A percentile compares a stretch with the other conserved stretches of the same genome.
Evolutionary conservation across 2,888 invertebrate species (phyloP).

Genomic region (Aporophyla lueneburgensis): DNA sequence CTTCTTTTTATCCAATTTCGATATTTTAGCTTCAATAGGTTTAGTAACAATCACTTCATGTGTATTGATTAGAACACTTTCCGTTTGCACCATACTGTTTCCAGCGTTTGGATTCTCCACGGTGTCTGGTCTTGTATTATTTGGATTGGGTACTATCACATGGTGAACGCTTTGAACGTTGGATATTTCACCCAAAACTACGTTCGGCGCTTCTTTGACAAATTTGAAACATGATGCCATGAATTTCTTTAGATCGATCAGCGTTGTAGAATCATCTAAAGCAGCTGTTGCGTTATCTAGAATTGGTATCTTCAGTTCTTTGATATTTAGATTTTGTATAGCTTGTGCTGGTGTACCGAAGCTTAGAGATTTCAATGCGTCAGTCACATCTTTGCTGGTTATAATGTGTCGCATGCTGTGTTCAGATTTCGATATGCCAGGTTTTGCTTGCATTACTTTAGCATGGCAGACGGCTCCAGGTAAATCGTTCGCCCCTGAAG

Average conservation of each 20-base stretch:
- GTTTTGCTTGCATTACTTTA: slow-evolving; percentile 68
- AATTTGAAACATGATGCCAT: slow-evolving; percentile 85
- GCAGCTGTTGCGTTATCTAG: slow-evolving; percentile 66
- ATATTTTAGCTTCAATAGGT: slow-evolving; percentile 73
- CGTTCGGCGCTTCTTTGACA: slow-evolving; percentile 73
- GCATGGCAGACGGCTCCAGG: slow-evolving; percentile 79
- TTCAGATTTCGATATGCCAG: slow-evolving; percentile 86
- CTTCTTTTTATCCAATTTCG: slow-evolving; percentile 82
- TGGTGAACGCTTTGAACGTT: slow-evolving; percentile 73
- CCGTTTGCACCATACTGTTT: slow-evolving; percentile 70
- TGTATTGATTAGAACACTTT: slow-evolving; percentile 62
- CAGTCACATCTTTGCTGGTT: slow-evolving; percentile 82
- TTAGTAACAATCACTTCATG: slow-evolving; percentile 80
- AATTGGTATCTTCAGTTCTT: slow-evolving; percentile 79
- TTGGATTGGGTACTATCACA: slow-evolving; percentile 54
- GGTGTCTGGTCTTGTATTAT: slow-evolving; percentile 52
- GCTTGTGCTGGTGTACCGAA: slow-evolving; percentile 73
- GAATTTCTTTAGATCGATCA: slow-evolving; percentile 83
- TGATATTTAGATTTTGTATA: slow-evolving; percentile 72
- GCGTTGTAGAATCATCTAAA: slow-evolving; percentile 74
- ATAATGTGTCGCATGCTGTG: slow-evolving; percentile 84
- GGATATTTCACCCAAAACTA: slow-evolving; percentile 72
- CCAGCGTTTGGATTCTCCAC: slow-evolving; percentile 73
- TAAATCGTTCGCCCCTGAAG: slow-evolving; percentile 76
- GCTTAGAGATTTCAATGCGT: slow-evolving; percentile 82